Conservation (phyloP, 2,888 invertebrate species). For the Erpobdella octoculata region DNA sequence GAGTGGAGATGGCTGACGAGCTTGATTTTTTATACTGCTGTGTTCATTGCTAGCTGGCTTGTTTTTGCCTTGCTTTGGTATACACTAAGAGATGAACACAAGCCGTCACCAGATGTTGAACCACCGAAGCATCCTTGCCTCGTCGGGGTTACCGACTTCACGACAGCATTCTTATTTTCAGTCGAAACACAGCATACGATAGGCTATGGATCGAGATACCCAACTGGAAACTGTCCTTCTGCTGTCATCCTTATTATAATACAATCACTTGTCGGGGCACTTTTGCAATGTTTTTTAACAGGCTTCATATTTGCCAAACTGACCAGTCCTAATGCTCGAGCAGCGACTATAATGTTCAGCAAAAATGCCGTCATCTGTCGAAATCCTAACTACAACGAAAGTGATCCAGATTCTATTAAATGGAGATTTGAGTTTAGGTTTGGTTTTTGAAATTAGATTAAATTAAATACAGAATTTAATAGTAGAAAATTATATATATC, state of each 20-base stretch:
- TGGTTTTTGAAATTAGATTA: background rate
- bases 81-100: constrained; percentile 63
- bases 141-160: constrained; percentile 31
- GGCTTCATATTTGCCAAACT: constrained; percentile 77
- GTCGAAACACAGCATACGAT: constrained; percentile 95
- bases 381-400: constrained; percentile 39
- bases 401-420: too few relatives aligned
- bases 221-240: constrained; percentile 82
- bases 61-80: constrained; percentile 88
- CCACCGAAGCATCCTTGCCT: too few relatives aligned
- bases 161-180: constrained; percentile 55
- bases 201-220: constrained; percentile 74
- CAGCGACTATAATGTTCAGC: constrained; percentile 86
- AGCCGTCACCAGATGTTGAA: too few relatives aligned
- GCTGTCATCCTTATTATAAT: constrained; percentile 80
- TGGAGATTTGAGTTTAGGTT: constrained; percentile 21
- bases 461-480: background rate
- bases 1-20: constrained; percentile 56
- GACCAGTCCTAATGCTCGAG: constrained; percentile 76
- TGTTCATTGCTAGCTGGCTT: constrained; percentile 75
- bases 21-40: constrained; percentile 52
- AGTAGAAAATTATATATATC: too few relatives aligned
- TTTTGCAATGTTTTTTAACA: constrained; percentile 64
- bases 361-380: constrained; percentile 75
- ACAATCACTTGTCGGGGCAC: constrained; percentile 81